phyloP scores from a whole-genome alignment of 2,888 invertebrate species.

The Epistrophe grossulariae region DNA sequence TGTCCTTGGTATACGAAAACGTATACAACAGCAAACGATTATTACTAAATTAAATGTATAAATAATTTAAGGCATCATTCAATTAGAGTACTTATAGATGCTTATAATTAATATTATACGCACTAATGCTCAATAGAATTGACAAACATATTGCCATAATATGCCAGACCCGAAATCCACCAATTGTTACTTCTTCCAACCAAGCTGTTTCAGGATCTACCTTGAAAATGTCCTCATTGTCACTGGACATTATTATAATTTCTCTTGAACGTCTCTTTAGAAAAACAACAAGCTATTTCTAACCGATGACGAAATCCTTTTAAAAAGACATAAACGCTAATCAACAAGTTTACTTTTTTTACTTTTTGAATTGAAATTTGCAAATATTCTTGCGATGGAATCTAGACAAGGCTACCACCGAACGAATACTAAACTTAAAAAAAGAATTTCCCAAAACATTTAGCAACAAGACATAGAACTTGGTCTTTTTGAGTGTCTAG shows the following conservation, averaged over 20 bases:
- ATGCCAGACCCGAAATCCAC: constrained; percentile 92
- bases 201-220: constrained; percentile 86
- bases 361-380: constrained; percentile 20
- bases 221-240: constrained; percentile 79
- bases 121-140: constrained; percentile 87
- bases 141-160: constrained; percentile 89
- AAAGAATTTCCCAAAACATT: constrained; percentile 66
- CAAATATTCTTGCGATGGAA: constrained; percentile 53
- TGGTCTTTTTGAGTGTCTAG: constrained; percentile 60
- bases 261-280: not conserved
- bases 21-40: constrained; percentile 94
- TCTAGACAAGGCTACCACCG: constrained; percentile 57
- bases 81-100: constrained; percentile 6
- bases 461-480: constrained; percentile 50
- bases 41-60: constrained; percentile 86
- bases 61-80: constrained; percentile 30
- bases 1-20: constrained; percentile 95
- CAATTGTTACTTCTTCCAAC: constrained; percentile 89
- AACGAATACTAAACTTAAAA: constrained; percentile 61
- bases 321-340: constrained; percentile 21
- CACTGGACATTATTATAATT: constrained; percentile 75
- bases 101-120: constrained; percentile 71
- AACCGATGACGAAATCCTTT: constrained; percentile 62
- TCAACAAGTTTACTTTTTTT: constrained; percentile 66
- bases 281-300: constrained; percentile 51